A percentile compares a stretch with the other conserved stretches of the same genome.
Conservation (phyloP, 2,888 invertebrate species). For the Thelaira solivaga region DNA sequence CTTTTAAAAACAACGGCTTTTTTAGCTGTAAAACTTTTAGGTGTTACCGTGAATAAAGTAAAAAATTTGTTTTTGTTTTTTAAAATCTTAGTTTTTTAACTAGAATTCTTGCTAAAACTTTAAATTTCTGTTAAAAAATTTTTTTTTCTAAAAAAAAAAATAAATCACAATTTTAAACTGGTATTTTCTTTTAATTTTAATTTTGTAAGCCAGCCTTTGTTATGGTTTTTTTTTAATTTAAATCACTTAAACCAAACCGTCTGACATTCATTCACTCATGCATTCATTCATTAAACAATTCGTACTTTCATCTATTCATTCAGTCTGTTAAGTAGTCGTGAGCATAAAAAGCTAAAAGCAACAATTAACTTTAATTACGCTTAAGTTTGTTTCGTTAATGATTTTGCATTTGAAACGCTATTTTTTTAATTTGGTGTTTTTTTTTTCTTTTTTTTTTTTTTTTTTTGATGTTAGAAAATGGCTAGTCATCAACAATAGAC, state of each 20-base stretch:
- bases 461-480: constrained; percentile 5
- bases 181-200: too few species aligned
- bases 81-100: too few species aligned
- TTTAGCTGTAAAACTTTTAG: too few species aligned
- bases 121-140: too few species aligned
- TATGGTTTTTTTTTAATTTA: not conserved
- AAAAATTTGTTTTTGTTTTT: too few species aligned
- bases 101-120: too few species aligned
- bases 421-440: too few species aligned
- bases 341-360: constrained; percentile 14
- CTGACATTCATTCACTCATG: not conserved
- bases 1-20: too few species aligned
- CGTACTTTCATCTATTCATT: not conserved
- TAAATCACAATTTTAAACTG: too few species aligned
- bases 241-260: not conserved
- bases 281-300: not conserved
- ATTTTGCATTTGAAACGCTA: constrained; percentile 29
- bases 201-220: not conserved
- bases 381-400: constrained; percentile 10
- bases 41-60: too few species aligned
- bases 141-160: too few species aligned
- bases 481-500: not conserved
- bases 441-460: too few species aligned
- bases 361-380: constrained; percentile 58
- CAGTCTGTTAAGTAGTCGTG: not conserved